Evolutionary conservation across 2,113 vertebrate species (phyloP), one percentile per base, ranked within the genome.

Genomic region (Hymenochirus boettgeri): DNA sequence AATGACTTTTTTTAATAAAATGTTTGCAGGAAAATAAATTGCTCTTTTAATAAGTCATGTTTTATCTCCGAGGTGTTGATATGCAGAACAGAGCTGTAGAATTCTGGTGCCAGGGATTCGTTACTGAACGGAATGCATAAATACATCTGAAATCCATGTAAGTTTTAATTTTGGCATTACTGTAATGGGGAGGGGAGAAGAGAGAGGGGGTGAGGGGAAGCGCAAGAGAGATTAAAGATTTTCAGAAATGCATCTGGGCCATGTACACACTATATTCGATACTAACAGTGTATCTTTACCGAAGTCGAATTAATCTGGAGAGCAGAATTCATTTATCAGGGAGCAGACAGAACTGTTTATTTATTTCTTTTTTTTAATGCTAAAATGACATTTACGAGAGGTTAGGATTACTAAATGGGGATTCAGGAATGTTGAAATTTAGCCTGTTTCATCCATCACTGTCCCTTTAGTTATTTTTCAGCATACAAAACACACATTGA

Each of bases 281-380:
- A 45, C 56, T 57, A 50, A 66, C 65, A 60, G 65, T 69, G 18
- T 60, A 69, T 69, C 55, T 69, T 52, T 69, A 24, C 46, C 23
- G 33, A 18, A 69, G 56, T 60, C 47, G 60, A 60, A 60, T 69
- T 69, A 60, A 53, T 60, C 23, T 60, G 37, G 39, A 54, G 65
- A 53, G 56, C 25, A 51, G 48, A 69, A 69, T 60, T 57, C 56
- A 69, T 69, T 53, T 69, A 69, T 69, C 65, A 69, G 22, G 18
- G 9, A 25, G 33, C 56, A 60, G 65, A 69, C 56, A 53, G 47
- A 69, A 57, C 65, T 60, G 56, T 69, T 60, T 57, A 60, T 69
- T 69, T 64, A 37, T 57, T 42, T 60, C 29, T 48, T 48, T 48
- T 66, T 39, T 66, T 58, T 60, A 45, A 60, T 53, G 18, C 65